Percentiles rank a stretch among this genome's conserved stretches.
phyloP scores from a whole-genome alignment of 2,888 invertebrate species.

The Idaea dimidiata region DNA sequence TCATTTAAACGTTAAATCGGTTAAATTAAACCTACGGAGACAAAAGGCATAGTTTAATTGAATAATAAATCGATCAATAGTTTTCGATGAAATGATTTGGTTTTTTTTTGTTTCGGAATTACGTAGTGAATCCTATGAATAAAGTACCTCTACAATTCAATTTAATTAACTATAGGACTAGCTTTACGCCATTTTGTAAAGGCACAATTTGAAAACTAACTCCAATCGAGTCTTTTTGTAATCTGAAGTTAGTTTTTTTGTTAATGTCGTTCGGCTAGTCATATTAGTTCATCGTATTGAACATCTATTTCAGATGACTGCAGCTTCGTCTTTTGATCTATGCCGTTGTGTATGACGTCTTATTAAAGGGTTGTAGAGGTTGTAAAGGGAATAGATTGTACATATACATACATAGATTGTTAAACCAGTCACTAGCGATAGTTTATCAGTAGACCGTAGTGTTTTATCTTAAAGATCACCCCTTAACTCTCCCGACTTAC shows the following conservation, averaged over 20 bases:
- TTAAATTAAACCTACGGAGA: too few species aligned
- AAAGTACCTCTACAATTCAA: background rate
- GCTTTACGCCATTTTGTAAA: background rate
- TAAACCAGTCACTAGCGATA: background rate
- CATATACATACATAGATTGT: background rate
- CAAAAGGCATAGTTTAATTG: too few species aligned
- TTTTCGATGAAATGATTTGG: too few species aligned
- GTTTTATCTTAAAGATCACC: conserved; percentile 20
- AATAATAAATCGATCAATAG: too few species aligned
- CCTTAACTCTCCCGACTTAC: conserved; percentile 8
- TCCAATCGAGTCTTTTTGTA: background rate
- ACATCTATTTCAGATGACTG: background rate
- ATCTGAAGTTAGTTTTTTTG: background rate
- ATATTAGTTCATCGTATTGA: background rate
- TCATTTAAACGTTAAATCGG: too few species aligned
- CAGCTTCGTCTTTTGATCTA: background rate
- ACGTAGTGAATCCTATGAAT: too few species aligned
- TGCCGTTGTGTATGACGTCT: background rate
- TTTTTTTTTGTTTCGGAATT: too few species aligned
- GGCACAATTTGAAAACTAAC: background rate
- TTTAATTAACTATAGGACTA: background rate
- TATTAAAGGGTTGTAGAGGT: background rate
- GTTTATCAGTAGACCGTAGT: conserved; percentile 1
- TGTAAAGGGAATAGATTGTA: conserved; percentile 4
- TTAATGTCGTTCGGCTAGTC: background rate